phyloP scores from a whole-genome alignment of 2,888 invertebrate species.

The Mylabris sibirica region DNA sequence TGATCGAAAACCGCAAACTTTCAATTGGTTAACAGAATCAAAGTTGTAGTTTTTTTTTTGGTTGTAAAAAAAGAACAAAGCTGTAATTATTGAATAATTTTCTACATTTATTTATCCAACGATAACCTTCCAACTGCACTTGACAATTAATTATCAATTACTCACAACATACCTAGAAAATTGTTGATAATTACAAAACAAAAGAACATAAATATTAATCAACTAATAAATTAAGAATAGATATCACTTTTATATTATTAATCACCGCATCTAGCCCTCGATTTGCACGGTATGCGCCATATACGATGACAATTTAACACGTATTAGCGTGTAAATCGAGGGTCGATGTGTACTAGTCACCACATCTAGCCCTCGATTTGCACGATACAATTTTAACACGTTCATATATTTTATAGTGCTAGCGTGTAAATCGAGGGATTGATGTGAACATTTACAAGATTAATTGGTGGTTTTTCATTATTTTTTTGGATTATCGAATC shows the following conservation, averaged over 20 bases:
- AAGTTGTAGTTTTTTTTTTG: conserved; percentile 80
- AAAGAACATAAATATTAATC: conserved; percentile 28
- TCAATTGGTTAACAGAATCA: conserved; percentile 92
- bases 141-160: conserved; percentile 51
- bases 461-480: no score
- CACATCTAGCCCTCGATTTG: conserved; percentile 13
- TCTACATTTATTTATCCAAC: conserved; percentile 56
- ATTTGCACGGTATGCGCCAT: background rate
- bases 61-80: no score
- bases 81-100: conserved; percentile 29
- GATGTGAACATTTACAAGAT: background rate
- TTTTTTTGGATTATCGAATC: conserved; percentile 33
- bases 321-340: background rate
- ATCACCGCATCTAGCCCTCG: conserved; percentile 13
- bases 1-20: conserved; percentile 89
- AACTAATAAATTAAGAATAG: conserved; percentile 27
- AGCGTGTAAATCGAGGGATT: background rate
- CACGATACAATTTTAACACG: background rate
- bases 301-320: background rate
- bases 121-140: conserved; percentile 55
- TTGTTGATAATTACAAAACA: conserved; percentile 36
- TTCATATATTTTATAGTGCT: background rate
- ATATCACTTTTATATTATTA: conserved; percentile 26
- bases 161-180: conserved; percentile 47
- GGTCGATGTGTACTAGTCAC: background rate